These are phyloP conservation scores for Heliconius ismenius DNA, from an alignment of 2,888 invertebrate species.

Conservation along the genomic window DNA sequence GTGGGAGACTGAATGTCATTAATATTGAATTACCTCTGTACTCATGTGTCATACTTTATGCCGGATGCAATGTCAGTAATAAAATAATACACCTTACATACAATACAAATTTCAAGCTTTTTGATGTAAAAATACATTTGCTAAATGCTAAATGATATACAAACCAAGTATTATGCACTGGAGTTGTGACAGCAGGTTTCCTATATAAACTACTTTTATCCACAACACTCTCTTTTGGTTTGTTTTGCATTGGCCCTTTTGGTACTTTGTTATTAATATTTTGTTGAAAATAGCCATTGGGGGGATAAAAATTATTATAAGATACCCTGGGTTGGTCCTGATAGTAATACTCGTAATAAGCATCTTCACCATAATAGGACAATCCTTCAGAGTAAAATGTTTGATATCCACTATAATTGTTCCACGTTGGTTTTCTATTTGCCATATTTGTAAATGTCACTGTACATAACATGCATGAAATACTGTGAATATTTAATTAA, in stretches of 20 bases:
- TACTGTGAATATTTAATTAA: no score
- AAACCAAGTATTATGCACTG: background rate
- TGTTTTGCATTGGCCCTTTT: background rate
- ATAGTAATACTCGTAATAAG: constrained; percentile 4
- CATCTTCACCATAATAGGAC: constrained; percentile 6
- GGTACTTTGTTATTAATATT: background rate
- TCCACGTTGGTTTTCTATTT: constrained; percentile 7
- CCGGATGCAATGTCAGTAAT: no score
- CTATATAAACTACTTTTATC: constrained; percentile 4
- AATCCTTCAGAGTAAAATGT: background rate
- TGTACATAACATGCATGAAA: background rate
- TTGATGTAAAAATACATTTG: background rate
- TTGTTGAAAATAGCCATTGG: constrained; percentile 5
- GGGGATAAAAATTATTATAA: constrained; percentile 1
- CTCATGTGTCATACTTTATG: no score
- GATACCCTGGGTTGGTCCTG: background rate
- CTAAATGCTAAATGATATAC: background rate
- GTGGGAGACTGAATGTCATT: no score
- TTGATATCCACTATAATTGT: constrained; percentile 6
- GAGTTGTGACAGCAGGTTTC: background rate
- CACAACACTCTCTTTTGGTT: background rate
- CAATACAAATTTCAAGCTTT: background rate
- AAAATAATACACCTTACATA: background rate
- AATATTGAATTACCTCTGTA: no score
- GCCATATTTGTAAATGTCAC: constrained; percentile 6